These are phyloP conservation scores for Amphiprion clarkii DNA, from an alignment of 2,797 vertebrate genomes.

Conservation along the genomic window DNA sequence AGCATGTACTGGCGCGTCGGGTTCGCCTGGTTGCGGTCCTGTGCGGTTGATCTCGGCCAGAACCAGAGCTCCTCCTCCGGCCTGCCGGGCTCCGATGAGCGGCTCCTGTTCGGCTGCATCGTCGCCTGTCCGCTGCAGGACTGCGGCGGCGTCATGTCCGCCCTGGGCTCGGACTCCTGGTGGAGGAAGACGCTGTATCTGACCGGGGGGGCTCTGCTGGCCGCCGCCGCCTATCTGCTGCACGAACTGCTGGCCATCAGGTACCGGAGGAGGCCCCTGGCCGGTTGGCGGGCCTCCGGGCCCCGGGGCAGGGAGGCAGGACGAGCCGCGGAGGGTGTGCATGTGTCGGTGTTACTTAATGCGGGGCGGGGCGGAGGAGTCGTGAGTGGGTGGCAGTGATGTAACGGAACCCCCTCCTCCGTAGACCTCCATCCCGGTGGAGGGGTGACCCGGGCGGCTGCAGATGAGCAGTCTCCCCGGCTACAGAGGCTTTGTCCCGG, in stretches of 20 bases:
- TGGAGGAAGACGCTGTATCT: slow-evolving; percentile 98
- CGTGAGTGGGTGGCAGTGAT: slow-evolving; percentile 77
- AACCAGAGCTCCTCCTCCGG: slow-evolving; percentile 92
- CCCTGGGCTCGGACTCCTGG: slow-evolving; percentile 95
- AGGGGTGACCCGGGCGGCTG: not conserved
- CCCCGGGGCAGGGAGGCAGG: no score
- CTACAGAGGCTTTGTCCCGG: no score
- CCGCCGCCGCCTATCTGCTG: slow-evolving; percentile 96
- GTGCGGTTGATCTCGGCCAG: slow-evolving; percentile 93
- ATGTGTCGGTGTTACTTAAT: slow-evolving; percentile 60
- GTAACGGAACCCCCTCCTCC: slow-evolving; percentile 60
- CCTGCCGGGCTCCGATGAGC: slow-evolving; percentile 90
- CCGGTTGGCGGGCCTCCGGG: no score
- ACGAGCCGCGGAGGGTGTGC: no score
- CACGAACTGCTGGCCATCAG: slow-evolving; percentile 96
- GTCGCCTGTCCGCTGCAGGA: slow-evolving; percentile 93
- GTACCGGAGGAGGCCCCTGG: slow-evolving; percentile 73
- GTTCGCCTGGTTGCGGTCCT: slow-evolving; percentile 92
- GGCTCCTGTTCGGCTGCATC: slow-evolving; percentile 93
- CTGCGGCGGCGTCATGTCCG: slow-evolving; percentile 93
- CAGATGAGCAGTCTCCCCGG: no score
- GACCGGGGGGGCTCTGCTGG: slow-evolving; percentile 97
- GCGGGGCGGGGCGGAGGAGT: slow-evolving; percentile 70
- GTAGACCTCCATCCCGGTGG: slow-evolving; percentile 15
- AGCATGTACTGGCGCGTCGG: slow-evolving; percentile 97